Evolutionary conservation across 2,888 invertebrate genomes (phyloP).

Genomic region (Harmothoe impar): DNA sequence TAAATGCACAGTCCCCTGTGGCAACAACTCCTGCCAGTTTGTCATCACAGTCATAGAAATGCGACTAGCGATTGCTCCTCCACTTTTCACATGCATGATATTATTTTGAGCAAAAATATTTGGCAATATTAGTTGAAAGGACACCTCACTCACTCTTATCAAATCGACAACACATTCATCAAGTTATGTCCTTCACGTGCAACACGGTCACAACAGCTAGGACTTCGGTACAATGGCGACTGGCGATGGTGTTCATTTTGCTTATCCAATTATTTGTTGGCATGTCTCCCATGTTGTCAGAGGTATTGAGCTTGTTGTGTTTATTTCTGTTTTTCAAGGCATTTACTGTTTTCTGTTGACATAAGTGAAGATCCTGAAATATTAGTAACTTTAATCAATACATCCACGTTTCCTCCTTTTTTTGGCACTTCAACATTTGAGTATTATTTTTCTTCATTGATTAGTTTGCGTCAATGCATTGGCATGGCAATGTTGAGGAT

Average conservation of each 20-base stretch:
- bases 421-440: conserved; percentile 54
- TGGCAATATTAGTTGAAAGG: conserved; percentile 20
- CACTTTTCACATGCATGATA: not conserved
- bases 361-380: conserved; percentile 26
- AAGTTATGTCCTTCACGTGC: not conserved
- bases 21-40: conserved; percentile 45
- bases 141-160: not conserved
- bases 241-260: not conserved
- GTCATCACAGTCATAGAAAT: conserved; percentile 55
- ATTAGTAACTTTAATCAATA: not conserved
- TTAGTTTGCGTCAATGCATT: not conserved
- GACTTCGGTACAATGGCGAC: not conserved
- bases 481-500: not conserved
- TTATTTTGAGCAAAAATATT: conserved; percentile 47
- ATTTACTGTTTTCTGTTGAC: conserved; percentile 14
- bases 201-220: not conserved
- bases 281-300: conserved; percentile 19
- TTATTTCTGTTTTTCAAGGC: not conserved
- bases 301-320: conserved; percentile 33
- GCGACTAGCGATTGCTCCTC: conserved; percentile 6
- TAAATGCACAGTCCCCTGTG: conserved; percentile 40
- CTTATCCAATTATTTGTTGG: conserved; percentile 24
- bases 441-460: not conserved
- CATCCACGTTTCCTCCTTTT: conserved; percentile 11
- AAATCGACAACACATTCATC: not conserved